Conservation (phyloP, 2,888 invertebrate genomes). For the Trichopoda pennipes region DNA sequence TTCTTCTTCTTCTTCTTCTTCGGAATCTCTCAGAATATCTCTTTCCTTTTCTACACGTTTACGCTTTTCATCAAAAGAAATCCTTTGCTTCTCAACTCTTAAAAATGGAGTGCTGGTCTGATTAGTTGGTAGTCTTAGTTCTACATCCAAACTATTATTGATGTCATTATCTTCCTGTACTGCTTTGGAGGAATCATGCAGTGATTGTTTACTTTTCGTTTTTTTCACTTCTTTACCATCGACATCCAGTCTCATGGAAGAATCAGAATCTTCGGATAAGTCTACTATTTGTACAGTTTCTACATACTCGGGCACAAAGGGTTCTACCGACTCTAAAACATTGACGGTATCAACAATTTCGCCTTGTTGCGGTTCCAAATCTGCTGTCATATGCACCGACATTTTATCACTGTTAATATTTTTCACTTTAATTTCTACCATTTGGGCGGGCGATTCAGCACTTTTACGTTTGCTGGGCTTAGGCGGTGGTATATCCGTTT, state of each 20-base stretch:
- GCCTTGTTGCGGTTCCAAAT: slow-evolving; percentile 77
- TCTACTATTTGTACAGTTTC: slow-evolving; percentile 83
- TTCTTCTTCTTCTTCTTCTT: slow-evolving; percentile 74
- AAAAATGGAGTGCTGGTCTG: slow-evolving; percentile 76
- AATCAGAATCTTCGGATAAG: slow-evolving; percentile 82
- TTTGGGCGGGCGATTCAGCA: slow-evolving; percentile 81
- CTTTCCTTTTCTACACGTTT: slow-evolving; percentile 79
- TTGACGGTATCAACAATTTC: slow-evolving; percentile 82
- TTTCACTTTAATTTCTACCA: slow-evolving; percentile 86
- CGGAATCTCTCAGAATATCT: slow-evolving; percentile 79
- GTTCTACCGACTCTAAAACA: slow-evolving; percentile 82
- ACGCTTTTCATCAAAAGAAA: slow-evolving; percentile 80
- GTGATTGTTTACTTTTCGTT: slow-evolving; percentile 74
- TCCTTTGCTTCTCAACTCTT: slow-evolving; percentile 79
- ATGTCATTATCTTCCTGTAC: slow-evolving; percentile 53
- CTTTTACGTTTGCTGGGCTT: slow-evolving; percentile 75
- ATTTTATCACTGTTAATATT: slow-evolving; percentile 86
- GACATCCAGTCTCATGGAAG: slow-evolving; percentile 77
- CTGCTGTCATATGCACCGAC: slow-evolving; percentile 75
- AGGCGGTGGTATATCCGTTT: slow-evolving; percentile 40
- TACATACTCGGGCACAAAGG: slow-evolving; percentile 83
- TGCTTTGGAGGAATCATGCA: slow-evolving; percentile 71
- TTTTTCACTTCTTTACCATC: slow-evolving; percentile 72
- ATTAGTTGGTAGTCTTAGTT: slow-evolving; percentile 71
- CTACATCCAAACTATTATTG: slow-evolving; percentile 69